Base-by-base conservation (phyloP, 2,113 vertebrate genomes). In the Psittacara wagleri region DNA sequence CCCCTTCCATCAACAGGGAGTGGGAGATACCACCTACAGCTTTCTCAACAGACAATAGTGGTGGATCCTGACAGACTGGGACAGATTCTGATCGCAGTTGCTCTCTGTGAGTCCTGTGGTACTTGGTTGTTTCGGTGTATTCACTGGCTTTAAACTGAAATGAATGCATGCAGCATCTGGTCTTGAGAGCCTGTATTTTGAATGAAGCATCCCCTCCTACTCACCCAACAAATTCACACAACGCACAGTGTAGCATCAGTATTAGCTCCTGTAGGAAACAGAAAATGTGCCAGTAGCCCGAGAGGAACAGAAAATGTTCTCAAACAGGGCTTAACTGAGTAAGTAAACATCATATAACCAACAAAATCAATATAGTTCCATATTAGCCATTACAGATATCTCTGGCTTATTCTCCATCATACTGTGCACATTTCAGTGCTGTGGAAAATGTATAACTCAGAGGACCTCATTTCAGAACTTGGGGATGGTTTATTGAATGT, bases 1-100 rank as follows among this genome's bases (percentile, higher is more conserved):
- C 77, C 66, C 48, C 88, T 92, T 84, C 83, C 81, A 89, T 92
- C 87, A 94, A 96, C 80, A 94, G 33, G 39, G 83, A 66, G 92
- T 94, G 88, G 94, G 94, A 93, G 77, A 54, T 6, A 79, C 63
- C 83, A 82, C 95, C 96, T 54, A 94, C 87, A 0, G 85, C 92
- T 95, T 95, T 91, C 87, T 68, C 94, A 96, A 94, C 87, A 96
- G 91, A 89, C 78, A 91, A 92, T 95, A 93, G 95, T 91, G 95
- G 86, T 94, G 95, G 83, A 79, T 87, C 62, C 69, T 93, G 90
- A 68, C 80, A 95, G 95, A 94, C 92, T 76, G 73, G 77, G 90
- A 29, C 48, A 85, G 52, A 93, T 94, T 87, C 94, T 87, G 80
- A 84, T 84, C 48, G 28, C 43, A 63, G 39, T 64, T 79, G 23